phyloP scores from a whole-genome alignment of 2,888 invertebrate genomes.

The Amphipoea oculea region DNA sequence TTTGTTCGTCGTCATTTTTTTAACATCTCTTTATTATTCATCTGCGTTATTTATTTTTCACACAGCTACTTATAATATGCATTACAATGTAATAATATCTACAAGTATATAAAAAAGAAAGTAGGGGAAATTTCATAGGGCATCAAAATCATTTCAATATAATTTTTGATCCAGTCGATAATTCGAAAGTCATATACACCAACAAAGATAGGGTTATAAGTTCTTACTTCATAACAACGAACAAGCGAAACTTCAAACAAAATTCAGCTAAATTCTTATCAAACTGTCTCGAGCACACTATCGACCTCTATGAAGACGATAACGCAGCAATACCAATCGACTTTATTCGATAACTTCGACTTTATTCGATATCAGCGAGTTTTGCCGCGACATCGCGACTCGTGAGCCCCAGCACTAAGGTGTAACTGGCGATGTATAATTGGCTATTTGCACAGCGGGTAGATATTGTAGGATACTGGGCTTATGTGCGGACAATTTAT shows the following conservation, averaged over 20 bases:
- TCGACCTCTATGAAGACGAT: constrained; percentile 51
- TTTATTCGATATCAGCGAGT: constrained; percentile 42
- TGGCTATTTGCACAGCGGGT: constrained; percentile 75
- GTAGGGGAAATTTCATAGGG: background rate
- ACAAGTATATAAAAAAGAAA: too few species aligned
- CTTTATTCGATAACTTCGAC: constrained; percentile 53
- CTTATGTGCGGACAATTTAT: constrained; percentile 72
- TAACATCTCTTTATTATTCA: background rate
- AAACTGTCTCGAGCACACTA: constrained; percentile 51
- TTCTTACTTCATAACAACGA: constrained; percentile 8
- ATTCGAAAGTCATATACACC: background rate
- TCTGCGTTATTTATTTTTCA: background rate
- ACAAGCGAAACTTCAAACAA: constrained; percentile 22
- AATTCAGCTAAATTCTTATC: constrained; percentile 45
- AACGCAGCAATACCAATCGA: constrained; percentile 58
- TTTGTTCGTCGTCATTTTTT: background rate
- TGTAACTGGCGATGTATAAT: constrained; percentile 68
- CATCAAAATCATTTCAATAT: background rate
- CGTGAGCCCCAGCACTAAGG: constrained; percentile 35
- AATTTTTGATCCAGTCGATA: background rate
- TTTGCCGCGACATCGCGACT: constrained; percentile 19
- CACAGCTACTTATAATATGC: background rate
- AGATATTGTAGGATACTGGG: constrained; percentile 70
- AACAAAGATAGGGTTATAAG: background rate
- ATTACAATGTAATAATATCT: too few species aligned